These are phyloP conservation scores for Phenganax stokvisi DNA, from an alignment of 92 coral and sea anemone genomes.

Conservation along the genomic window DNA sequence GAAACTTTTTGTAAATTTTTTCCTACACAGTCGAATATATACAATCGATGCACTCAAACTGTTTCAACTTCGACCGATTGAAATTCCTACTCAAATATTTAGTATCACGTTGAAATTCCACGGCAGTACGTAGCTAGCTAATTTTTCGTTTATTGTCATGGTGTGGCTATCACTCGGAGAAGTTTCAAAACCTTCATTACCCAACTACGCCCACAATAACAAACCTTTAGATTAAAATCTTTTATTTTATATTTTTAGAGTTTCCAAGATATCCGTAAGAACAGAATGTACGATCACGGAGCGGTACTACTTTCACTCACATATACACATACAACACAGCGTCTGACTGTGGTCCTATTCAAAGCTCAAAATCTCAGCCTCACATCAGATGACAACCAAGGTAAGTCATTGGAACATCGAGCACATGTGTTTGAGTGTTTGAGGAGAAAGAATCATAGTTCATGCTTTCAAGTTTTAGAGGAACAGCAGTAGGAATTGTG, in stretches of 20 bases:
- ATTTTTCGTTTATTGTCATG: no score
- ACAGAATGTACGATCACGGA: conserved; percentile 21
- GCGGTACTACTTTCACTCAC: conserved; percentile 73
- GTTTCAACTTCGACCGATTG: no score
- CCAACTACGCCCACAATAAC: no score
- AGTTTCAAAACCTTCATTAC: no score
- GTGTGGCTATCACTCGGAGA: no score
- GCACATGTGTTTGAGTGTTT: not conserved
- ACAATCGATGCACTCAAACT: no score
- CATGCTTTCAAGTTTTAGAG: not conserved
- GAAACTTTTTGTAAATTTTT: not conserved
- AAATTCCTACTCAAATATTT: no score
- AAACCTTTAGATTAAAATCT: not conserved
- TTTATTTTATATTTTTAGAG: not conserved
- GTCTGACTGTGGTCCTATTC: conserved; percentile 83
- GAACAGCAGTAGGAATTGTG: not conserved
- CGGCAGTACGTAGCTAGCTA: no score
- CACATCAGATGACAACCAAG: conserved; percentile 86
- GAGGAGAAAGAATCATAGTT: not conserved
- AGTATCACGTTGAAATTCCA: no score
- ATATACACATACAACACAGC: conserved; percentile 94
- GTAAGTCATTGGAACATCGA: conserved; percentile 32
- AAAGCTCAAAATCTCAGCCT: conserved; percentile 80
- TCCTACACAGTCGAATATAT: no score
- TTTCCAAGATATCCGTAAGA: conserved; percentile 17